phyloP scores from a whole-genome alignment of 1,140 invertebrate genomes.

The Drosophila guanche region DNA sequence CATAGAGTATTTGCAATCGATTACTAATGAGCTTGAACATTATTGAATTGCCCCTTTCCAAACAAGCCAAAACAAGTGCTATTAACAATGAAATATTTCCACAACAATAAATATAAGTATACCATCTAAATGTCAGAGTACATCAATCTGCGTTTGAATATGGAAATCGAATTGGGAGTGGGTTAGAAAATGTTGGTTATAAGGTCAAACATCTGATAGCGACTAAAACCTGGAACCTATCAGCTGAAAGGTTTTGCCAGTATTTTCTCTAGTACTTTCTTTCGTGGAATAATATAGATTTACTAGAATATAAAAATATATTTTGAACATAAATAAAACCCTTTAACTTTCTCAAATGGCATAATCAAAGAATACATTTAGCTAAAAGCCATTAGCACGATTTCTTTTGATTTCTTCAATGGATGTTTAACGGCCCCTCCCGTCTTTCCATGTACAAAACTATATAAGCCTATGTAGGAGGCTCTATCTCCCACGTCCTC shows the following conservation, averaged over 20 bases:
- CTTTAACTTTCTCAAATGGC: conserved; percentile 10
- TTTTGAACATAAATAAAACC: not conserved
- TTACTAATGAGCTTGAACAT: conserved; percentile 45
- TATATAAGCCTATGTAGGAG: conserved; percentile 15
- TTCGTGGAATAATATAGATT: too few relatives aligned
- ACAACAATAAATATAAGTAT: too few relatives aligned
- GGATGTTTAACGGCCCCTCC: not conserved
- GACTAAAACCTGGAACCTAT: too few relatives aligned
- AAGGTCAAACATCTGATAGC: too few relatives aligned
- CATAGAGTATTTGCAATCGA: conserved; percentile 21
- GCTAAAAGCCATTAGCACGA: conserved; percentile 24
- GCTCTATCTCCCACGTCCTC: not conserved
- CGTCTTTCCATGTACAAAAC: too few relatives aligned
- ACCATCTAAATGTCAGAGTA: conserved; percentile 16
- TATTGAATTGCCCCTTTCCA: conserved; percentile 46
- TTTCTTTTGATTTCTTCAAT: conserved; percentile 5
- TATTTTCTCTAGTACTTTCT: too few relatives aligned
- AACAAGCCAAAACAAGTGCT: conserved; percentile 2
- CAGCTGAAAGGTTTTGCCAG: too few relatives aligned
- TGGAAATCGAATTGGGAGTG: not conserved
- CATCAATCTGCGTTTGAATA: conserved; percentile 20
- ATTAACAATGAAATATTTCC: too few relatives aligned
- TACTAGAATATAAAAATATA: too few relatives aligned
- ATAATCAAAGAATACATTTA: not conserved
- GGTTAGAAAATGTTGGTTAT: too few relatives aligned